Conservation (phyloP, 2,113 vertebrate species). For the Axis porcinus region DNA sequence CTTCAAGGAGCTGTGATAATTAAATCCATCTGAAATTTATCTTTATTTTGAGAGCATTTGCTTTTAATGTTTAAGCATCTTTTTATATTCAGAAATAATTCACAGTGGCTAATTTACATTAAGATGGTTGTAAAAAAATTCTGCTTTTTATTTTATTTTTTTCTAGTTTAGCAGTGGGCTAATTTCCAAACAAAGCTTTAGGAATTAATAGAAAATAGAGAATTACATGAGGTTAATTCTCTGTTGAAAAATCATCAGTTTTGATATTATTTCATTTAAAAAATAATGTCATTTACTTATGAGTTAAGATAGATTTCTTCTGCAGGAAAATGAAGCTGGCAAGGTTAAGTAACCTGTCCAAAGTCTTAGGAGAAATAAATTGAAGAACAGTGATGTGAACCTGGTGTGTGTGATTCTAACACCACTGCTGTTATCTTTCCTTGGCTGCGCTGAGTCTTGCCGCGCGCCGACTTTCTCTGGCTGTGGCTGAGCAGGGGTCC, state of each 20-base stretch:
- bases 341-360: not conserved
- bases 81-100: not conserved
- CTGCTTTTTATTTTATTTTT: not conserved
- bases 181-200: constrained; percentile 29
- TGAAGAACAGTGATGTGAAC: not conserved
- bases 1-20: constrained; percentile 1
- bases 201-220: not conserved
- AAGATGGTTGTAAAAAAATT: not conserved
- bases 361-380: not conserved
- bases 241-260: constrained; percentile 12
- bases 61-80: not conserved
- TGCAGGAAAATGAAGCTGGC: not conserved
- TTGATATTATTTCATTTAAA: not conserved
- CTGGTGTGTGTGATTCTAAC: not conserved
- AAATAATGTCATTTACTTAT: not conserved
- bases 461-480: no score
- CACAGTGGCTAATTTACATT: not conserved
- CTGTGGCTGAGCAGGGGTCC: no score
- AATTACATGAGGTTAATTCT: not conserved
- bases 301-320: not conserved
- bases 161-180: not conserved
- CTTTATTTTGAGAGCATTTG: constrained; percentile 16
- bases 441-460: no score
- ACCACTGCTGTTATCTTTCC: not conserved
- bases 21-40: not conserved